Conservation (phyloP, 2,888 invertebrate species). For the Drosophila histrio region DNA sequence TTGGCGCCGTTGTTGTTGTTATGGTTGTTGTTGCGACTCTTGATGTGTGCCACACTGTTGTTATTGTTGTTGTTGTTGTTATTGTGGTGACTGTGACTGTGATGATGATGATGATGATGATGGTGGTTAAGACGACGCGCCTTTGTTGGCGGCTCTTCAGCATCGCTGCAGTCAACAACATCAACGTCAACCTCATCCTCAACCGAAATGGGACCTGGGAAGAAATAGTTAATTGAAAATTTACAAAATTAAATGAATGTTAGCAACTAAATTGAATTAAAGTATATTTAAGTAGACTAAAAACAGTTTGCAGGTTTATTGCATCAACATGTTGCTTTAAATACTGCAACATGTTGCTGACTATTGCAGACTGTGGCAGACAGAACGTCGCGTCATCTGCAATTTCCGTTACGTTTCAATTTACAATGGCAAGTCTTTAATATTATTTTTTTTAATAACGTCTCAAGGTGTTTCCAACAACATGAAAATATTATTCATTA, state of each 20-base stretch:
- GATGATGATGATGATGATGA: conserved; percentile 44
- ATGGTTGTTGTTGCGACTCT: conserved; percentile 50
- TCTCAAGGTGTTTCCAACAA: conserved; percentile 34
- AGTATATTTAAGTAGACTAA: conserved; percentile 9
- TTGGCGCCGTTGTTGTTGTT: conserved; percentile 48
- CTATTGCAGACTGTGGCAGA: conserved; percentile 40
- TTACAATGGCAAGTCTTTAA: conserved; percentile 52
- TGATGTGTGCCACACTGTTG: conserved; percentile 56
- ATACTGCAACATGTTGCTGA: conserved; percentile 29
- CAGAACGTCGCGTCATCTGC: conserved; percentile 53
- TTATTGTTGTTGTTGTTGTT: conserved; percentile 52
- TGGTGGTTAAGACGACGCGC: conserved; percentile 78
- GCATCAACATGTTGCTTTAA: conserved; percentile 38
- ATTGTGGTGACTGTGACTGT: conserved; percentile 33
- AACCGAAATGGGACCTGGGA: conserved; percentile 84
- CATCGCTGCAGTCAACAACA: conserved; percentile 89
- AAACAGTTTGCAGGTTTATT: background rate
- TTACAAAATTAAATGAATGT: conserved; percentile 5
- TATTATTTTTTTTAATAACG: conserved; percentile 10
- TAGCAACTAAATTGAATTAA: conserved; percentile 48
- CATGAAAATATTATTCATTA: background rate
- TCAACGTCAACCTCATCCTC: conserved; percentile 89
- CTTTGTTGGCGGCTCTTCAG: conserved; percentile 85
- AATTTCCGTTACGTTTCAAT: conserved; percentile 65
- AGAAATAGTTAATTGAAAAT: conserved; percentile 35